A percentile compares a stretch with the other conserved stretches of the same genome.
Evolutionary conservation across 2,797 vertebrate genomes (phyloP).

Genomic region (Heteromormyrus szaboi): DNA sequence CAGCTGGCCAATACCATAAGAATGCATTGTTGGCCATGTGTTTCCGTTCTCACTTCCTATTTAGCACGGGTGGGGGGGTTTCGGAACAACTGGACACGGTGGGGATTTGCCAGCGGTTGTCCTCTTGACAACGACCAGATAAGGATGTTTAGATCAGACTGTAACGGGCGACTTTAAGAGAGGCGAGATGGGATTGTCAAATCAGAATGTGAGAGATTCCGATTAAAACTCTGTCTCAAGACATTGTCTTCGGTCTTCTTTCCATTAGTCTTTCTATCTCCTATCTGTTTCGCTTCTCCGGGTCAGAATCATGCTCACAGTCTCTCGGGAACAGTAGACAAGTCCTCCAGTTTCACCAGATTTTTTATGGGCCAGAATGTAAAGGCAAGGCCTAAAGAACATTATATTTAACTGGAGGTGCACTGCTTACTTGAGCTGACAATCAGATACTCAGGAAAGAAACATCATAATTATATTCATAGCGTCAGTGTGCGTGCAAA

Average conservation of each 20-base stretch:
- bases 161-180: neutral
- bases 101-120: neutral
- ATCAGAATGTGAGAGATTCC: neutral
- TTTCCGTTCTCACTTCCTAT: neutral
- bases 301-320: neutral
- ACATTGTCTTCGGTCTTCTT: neutral
- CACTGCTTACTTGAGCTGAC: neutral
- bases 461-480: neutral
- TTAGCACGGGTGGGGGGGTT: too few relatives aligned
- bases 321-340: neutral
- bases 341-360: neutral
- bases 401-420: neutral
- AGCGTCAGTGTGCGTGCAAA: neutral
- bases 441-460: neutral
- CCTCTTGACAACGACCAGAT: neutral
- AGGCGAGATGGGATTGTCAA: neutral
- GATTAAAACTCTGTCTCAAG: neutral
- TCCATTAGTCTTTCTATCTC: neutral
- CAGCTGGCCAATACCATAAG: neutral
- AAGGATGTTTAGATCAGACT: neutral
- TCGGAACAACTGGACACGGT: neutral
- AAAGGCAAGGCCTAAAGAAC: neutral
- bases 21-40: neutral
- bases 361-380: neutral
- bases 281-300: neutral